Evolutionary conservation across 2,113 vertebrate genomes (phyloP), one percentile per base, ranked within the genome.

Genomic region (Emydocephalus ijimae): DNA sequence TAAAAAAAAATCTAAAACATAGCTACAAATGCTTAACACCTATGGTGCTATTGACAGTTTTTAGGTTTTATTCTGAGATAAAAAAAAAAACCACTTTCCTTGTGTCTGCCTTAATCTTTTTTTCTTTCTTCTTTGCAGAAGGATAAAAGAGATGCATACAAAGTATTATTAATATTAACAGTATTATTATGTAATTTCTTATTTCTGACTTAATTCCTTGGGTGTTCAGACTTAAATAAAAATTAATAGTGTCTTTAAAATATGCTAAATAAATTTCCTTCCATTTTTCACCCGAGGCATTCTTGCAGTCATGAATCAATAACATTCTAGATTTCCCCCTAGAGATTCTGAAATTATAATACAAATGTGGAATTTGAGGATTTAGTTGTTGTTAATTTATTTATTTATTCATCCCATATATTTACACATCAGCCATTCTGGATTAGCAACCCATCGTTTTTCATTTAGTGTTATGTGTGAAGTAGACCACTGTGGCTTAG

Each of bases 191-290:
- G 61, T 45, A 87, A 74, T 88, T 69, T 95, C 92, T 94, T 26
- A 92, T 94, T 95, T 94, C 91, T 95, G 96, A 93, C 91, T 95
- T 96, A 92, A 93, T 95, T 94, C 43, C 93, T 14, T 85, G 24
- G 0, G 2, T 52, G 1, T 93, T 93, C 87, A 85, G 52, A 93
- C 81, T 57, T 59, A 50, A 94, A 94, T 95, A 91, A 91, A 94
- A 93, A 95, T 92, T 94, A 95, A 12, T 0, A 87, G 94, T 56
- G 54, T 3, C 24, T 93, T 91, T 39, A 1, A 91, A 92, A 91
- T 94, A 93, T 96, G 45, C 91, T 89, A 94, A 91, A 81, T 43
- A 81, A 81, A 43, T 93, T 93, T 94, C 94, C 94, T 93, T 94
- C 92, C 87, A 48, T 23, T 59, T 61, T 94, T 92, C 95, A 64